Base-by-base conservation (phyloP, 2,797 vertebrate genomes). In the Pterois miles region DNA sequence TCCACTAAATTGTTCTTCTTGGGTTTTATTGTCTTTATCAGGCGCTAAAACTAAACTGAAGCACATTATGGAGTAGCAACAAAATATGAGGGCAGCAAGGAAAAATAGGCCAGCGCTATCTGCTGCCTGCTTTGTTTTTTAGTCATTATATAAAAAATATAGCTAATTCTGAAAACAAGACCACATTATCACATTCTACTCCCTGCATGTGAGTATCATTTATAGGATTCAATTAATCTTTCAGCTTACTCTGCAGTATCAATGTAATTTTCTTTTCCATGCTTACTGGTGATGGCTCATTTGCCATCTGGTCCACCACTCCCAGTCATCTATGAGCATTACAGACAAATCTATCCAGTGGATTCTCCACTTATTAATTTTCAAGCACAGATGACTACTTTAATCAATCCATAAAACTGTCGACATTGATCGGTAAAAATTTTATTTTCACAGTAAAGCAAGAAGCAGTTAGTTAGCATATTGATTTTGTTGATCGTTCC, bases 241-340 rank as follows among this genome's bases (percentile, higher is more conserved):
- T 50, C 22, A 4, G 36, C 18, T 65, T 27, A 56, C 27, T 64
- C 58, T 27, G 40, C 46, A 62, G 8, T 23, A 34, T 59, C 34
- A 62, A 40, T 40, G 65, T n/a, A 67, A 67, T 79, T 76, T 87
- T 81, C 54, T 84, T 85, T 71, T 66, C 53, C 70, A 60, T 48
- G 33, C 69, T 79, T 62, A 62, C 29, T 86, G 52, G 34, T 79
- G 65, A 82, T 43, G 68, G 74, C 63, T 81, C 57, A 74, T 73
- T 83, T 84, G 62, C 69, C 68, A 84, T 80, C 81, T 80, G 80
- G 16, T 65, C 63, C 6, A 43, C 50, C 18, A 23, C 59, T 75
- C n/a, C 59, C 73, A 71, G 29, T 34, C 65, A 43, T 53, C 11
- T 18, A 36, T 29, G 31, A 66, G 33, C 23, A 29, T 70, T 56